Evolutionary conservation across 2,888 invertebrate species (phyloP).

Genomic region (Bombyx huttoni): DNA sequence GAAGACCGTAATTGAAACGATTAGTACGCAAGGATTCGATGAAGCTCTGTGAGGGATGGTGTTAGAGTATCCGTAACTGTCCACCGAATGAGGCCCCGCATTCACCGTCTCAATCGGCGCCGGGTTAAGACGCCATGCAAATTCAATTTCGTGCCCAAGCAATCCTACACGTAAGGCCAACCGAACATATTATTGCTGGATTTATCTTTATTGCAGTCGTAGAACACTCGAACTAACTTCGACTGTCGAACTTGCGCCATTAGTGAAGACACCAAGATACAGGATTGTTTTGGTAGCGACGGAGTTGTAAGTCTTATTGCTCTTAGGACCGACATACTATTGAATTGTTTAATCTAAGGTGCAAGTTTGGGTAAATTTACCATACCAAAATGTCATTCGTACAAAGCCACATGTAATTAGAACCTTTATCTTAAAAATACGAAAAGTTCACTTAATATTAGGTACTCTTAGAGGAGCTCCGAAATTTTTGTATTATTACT

Average conservation of each 20-base stretch:
- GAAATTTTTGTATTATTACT: conserved; percentile 23
- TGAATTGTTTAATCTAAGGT: conserved; percentile 65
- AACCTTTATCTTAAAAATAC: too few species aligned
- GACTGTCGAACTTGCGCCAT: conserved; percentile 71
- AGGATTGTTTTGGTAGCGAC: conserved; percentile 68
- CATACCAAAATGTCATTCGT: too few species aligned
- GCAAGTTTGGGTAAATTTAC: conserved; percentile 24
- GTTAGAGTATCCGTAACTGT: conserved; percentile 53
- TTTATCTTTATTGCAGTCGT: conserved; percentile 72
- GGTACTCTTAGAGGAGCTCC: not conserved
- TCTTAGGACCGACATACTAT: conserved; percentile 58
- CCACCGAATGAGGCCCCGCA: conserved; percentile 42
- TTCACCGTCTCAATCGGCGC: conserved; percentile 51
- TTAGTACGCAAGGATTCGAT: conserved; percentile 25
- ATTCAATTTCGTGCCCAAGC: conserved; percentile 70
- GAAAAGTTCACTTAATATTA: too few species aligned
- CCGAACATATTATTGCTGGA: conserved; percentile 71
- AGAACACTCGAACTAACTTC: conserved; percentile 70
- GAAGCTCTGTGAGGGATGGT: conserved; percentile 41
- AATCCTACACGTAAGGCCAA: conserved; percentile 66
- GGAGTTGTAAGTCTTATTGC: conserved; percentile 72
- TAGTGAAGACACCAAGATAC: conserved; percentile 71
- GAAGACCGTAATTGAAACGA: conserved; percentile 13
- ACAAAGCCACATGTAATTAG: too few species aligned
- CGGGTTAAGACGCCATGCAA: conserved; percentile 71